Evolutionary conservation across 2,113 vertebrate genomes (phyloP), one percentile per base, ranked within the genome.

Genomic region (Sus scrofa): DNA sequence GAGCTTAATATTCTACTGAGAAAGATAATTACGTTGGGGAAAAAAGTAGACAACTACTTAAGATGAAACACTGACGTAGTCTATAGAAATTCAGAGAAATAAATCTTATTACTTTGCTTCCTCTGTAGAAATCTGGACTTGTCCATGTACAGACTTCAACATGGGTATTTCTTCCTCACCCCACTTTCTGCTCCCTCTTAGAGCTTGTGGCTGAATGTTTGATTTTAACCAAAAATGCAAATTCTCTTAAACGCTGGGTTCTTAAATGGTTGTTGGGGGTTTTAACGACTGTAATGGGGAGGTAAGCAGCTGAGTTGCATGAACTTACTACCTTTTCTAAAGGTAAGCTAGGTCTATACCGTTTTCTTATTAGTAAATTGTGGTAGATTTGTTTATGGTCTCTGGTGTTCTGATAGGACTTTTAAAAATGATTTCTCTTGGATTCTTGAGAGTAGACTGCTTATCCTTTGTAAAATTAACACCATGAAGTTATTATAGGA

Each of bases 401-500:
- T 86, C 58, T 54, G 27, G 50, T 62, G 26, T 27, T 88, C 67
- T 54, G 27, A 54, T 52, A 26, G 30, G 71, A 56, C 37, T 94
- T 86, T 93, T 22, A 60, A 16, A 12, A 87, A 44, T 63, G 32
- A 60, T 87, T 92, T 85, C 39, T 95, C 87, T 65, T 14, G 24
- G 32, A 8, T 94, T 96, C 54, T 91, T 14, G 13, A 5, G 39
- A 74, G 70, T 63, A 74, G 58, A 18, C 81, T 60, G 89, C 26
- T 88, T 92, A 39, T 86, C 86, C 89, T 96, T 82, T 92, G 68
- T 92, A 71, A 91, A 93, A 39, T 86, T 22, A 93, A 73, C n/a
- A 77, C 54, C 8, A 54, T 90, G 16, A 92, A 60, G 26, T 90
- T 94, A 50, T 7, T 2, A 44, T 32, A 90, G 81, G 39, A 24